These are phyloP conservation scores for Drosophila kanekoi DNA, from an alignment of 2,888 invertebrate species.

Conservation along the genomic window DNA sequence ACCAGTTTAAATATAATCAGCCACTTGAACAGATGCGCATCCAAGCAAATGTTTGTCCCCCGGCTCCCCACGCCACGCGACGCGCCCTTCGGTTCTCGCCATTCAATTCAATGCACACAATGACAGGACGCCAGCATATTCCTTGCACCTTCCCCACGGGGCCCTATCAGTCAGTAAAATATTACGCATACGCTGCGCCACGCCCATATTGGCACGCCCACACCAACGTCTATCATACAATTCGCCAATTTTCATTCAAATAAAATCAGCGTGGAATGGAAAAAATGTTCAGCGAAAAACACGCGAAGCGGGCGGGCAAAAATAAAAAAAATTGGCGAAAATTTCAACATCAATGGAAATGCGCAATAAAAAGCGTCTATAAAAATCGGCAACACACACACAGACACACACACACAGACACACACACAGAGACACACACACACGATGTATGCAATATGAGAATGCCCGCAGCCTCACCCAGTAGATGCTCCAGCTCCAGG, in stretches of 20 bases:
- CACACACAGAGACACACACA: constrained; percentile 38
- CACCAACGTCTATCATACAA: constrained; percentile 73
- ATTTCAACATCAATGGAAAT: constrained; percentile 79
- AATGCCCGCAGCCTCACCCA: constrained; percentile 35
- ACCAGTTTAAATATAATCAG: constrained; percentile 70
- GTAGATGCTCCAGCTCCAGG: constrained; percentile 9
- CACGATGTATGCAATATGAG: constrained; percentile 50
- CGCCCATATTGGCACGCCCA: constrained; percentile 69
- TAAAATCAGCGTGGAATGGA: constrained; percentile 69
- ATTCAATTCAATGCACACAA: constrained; percentile 26
- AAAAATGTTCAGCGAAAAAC: constrained; percentile 34
- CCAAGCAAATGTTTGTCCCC: constrained; percentile 60
- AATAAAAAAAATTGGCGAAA: constrained; percentile 58
- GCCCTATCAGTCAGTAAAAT: constrained; percentile 56
- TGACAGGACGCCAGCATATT: constrained; percentile 28
- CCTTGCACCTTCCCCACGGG: too few species aligned
- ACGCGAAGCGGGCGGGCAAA: not conserved
- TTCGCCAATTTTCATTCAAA: constrained; percentile 80
- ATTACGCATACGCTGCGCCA: constrained; percentile 77
- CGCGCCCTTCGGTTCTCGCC: too few species aligned
- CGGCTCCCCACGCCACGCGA: not conserved
- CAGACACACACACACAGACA: constrained; percentile 52
- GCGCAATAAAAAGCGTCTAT: constrained; percentile 80
- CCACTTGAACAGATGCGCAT: constrained; percentile 76
- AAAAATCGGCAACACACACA: constrained; percentile 74